A percentile compares a stretch with the other conserved stretches of the same genome.
These are phyloP conservation scores for Porites cylindrica DNA, from an alignment of 92 coral and sea anemone genomes.

Conservation along the genomic window DNA sequence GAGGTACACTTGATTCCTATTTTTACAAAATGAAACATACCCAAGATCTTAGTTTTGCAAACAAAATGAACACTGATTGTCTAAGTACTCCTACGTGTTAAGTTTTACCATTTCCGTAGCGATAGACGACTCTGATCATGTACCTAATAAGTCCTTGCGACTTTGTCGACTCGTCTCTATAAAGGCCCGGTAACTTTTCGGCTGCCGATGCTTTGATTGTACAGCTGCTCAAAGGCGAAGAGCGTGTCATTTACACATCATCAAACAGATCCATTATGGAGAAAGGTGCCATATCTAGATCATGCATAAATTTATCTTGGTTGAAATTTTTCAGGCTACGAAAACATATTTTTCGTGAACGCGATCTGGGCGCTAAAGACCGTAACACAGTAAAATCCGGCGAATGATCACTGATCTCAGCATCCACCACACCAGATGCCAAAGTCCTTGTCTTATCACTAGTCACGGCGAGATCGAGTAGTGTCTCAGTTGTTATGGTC, in stretches of 20 bases:
- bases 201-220: neutral
- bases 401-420: conserved; percentile 56
- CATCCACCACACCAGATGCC: conserved; percentile 58
- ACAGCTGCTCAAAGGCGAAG: conserved; percentile 44
- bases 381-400: conserved; percentile 33
- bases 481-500: conserved; percentile 8
- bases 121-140: too few relatives aligned
- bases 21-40: too few relatives aligned
- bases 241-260: neutral
- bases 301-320: conserved; percentile 26
- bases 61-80: too few relatives aligned
- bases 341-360: conserved; percentile 33
- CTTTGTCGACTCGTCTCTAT: too few relatives aligned
- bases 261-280: conserved; percentile 34
- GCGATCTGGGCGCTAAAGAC: conserved; percentile 28
- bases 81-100: too few relatives aligned
- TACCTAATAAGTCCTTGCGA: too few relatives aligned
- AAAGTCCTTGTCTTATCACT: conserved; percentile 39
- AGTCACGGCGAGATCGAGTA: conserved; percentile 52
- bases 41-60: too few relatives aligned
- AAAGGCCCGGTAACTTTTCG: too few relatives aligned
- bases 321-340: conserved; percentile 35
- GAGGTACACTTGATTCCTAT: too few relatives aligned
- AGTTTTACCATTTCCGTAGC: too few relatives aligned
- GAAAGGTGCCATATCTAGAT: conserved; percentile 40